phyloP scores from a whole-genome alignment of 2,797 vertebrate genomes.

The Lagorchestes hirsutus region DNA sequence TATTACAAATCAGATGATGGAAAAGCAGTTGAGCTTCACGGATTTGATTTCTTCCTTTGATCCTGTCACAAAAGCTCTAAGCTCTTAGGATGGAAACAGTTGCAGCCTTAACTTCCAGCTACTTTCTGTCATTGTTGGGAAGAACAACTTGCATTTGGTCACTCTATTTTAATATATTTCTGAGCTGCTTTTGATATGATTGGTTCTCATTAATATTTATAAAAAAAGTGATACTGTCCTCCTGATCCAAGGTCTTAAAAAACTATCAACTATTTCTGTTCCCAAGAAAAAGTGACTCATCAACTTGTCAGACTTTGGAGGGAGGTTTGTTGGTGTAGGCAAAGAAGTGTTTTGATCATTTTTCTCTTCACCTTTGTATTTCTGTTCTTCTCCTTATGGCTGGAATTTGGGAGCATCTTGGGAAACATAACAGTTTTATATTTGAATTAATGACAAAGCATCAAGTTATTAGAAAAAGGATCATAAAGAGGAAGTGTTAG shows the following conservation, averaged over 20 bases:
- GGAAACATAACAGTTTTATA: not conserved
- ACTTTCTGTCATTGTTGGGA: constrained; percentile 60
- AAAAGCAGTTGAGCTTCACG: constrained; percentile 80
- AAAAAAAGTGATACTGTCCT: not conserved
- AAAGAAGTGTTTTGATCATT: constrained; percentile 37
- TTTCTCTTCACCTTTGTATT: constrained; percentile 27
- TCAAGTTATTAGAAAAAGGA: not conserved
- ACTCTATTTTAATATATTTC: constrained; percentile 49
- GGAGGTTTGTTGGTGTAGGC: constrained; percentile 21
- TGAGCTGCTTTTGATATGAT: constrained; percentile 28
- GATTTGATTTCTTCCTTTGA: constrained; percentile 81
- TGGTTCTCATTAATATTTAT: constrained; percentile 33
- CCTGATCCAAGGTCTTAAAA: not conserved
- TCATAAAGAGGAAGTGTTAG: not conserved
- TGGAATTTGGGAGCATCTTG: not conserved
- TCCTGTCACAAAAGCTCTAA: constrained; percentile 69
- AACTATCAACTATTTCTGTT: constrained; percentile 32
- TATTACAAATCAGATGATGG: constrained; percentile 82
- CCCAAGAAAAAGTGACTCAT: constrained; percentile 6
- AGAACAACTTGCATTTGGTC: constrained; percentile 25
- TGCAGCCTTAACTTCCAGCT: constrained; percentile 34
- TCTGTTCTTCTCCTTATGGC: constrained; percentile 30
- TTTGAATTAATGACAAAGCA: not conserved
- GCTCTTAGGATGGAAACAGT: constrained; percentile 64
- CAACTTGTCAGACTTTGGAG: not conserved